Conservation (phyloP, 2,797 vertebrate genomes). For the Tadarida brasiliensis region DNA sequence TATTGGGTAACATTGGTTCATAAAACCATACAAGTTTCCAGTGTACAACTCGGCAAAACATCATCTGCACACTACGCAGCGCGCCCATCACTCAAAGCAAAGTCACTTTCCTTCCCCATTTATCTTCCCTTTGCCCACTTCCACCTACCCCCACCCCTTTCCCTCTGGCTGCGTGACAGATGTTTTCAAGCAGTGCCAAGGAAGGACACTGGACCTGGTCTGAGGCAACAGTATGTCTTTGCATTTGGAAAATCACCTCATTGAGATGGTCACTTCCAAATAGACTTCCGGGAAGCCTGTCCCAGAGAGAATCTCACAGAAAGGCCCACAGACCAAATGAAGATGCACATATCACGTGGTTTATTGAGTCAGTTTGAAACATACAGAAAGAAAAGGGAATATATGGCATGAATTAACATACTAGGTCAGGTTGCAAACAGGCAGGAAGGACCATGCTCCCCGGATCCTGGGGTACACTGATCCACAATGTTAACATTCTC, state of each 20-base stretch:
- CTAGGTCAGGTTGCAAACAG: background rate
- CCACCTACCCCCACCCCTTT: background rate
- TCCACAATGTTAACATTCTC: background rate
- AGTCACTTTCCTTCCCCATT: background rate
- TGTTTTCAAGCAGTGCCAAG: background rate
- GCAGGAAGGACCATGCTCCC: background rate
- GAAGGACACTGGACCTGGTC: background rate
- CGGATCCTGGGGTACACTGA: background rate
- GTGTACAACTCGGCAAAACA: background rate
- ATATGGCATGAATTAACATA: background rate
- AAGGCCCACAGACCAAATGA: background rate
- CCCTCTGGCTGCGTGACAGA: background rate
- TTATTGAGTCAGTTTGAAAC: background rate
- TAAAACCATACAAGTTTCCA: background rate
- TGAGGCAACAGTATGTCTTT: background rate
- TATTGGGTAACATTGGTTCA: background rate
- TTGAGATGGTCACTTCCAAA: background rate
- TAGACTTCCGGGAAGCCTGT: background rate
- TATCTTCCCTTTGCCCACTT: too few species aligned
- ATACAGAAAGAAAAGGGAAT: background rate
- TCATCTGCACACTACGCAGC: background rate
- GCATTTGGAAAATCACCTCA: background rate
- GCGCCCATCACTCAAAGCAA: background rate
- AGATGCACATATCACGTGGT: background rate
- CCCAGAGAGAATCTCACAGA: background rate